A percentile compares a stretch with the other conserved stretches of the same genome.
These are phyloP conservation scores for Laticauda colubrina DNA, from an alignment of 2,113 vertebrate species.

Conservation along the genomic window DNA sequence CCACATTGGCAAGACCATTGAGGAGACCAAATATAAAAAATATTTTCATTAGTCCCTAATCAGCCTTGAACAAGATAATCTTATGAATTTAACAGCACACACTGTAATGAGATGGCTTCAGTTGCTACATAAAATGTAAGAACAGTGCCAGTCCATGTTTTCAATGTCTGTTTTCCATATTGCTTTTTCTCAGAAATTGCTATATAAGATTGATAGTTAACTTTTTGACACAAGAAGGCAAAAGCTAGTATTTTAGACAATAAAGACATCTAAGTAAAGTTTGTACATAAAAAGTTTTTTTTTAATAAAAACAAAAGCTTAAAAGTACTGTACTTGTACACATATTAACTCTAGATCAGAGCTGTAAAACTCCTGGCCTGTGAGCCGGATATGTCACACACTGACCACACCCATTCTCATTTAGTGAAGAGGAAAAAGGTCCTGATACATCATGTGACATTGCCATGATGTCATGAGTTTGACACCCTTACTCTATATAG, in stretches of 20 bases:
- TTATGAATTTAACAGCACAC: neutral
- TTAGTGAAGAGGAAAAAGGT: too few relatives aligned
- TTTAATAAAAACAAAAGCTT: neutral
- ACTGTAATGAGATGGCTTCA: neutral
- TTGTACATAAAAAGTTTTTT: neutral
- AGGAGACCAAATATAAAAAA: neutral
- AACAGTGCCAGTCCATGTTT: neutral
- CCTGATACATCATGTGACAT: too few relatives aligned
- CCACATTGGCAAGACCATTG: neutral
- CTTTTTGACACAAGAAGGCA: neutral
- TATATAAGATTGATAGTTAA: neutral
- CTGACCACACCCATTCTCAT: too few relatives aligned
- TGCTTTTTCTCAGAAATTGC: neutral
- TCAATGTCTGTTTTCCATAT: constrained; percentile 6
- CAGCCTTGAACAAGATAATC: neutral
- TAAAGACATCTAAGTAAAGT: neutral
- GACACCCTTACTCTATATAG: neutral
- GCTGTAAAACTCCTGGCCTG: too few relatives aligned
- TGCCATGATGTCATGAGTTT: too few relatives aligned
- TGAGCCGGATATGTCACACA: too few relatives aligned
- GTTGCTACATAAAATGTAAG: neutral
- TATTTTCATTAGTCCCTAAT: neutral
- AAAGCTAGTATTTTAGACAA: constrained; percentile 7
- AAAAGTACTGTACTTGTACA: neutral
- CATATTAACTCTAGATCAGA: neutral